Base-by-base conservation (phyloP, 2,888 invertebrate genomes). In the Aphodius sticticus region DNA sequence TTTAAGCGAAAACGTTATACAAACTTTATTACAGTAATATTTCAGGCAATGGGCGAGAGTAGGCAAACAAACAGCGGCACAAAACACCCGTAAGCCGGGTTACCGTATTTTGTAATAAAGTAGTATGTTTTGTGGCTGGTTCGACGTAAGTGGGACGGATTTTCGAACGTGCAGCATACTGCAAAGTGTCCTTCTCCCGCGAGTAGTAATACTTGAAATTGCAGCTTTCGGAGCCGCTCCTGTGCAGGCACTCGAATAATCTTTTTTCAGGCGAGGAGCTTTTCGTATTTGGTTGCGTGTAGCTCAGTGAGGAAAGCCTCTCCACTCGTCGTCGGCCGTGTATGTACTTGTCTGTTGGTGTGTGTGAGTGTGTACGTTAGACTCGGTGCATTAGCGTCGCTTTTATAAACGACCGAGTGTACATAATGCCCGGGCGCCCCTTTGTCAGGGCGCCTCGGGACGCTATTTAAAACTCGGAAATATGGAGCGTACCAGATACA, bases 401-500 rank as follows among this genome's bases (percentile, higher is more conserved):
- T 82, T 84, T 85, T 83, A 82, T 83, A 83, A 82, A 84, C 83
- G 83, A 82, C 84, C 82, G 83, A 84, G 83, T 84, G 84, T 84
- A 82, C 82, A 84, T 84, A 84, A 85, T 84, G 83, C 82, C 78
- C 79, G 78, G 71, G 79, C 81, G 82, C 78, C 79, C 81, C 82
- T 82, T 83, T 82, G 83, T 83, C 53, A 53, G 80, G 77, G 70
- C 77, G 76, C 81, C 77, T 77, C 80, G 7, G 80, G 79, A 80
- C 81, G 82, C 82, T 83, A 83, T 83, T 82, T 83, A 81, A 83
- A 82, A 82, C 82, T 81, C 80, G 80, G 81, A 82, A 81, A 79
- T 81, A 81, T 80, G 77, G 83, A 79, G 82, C 81, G 81, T 81
- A 78, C 80, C 36, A n/a, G 81, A 81, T 80, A 82, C 81, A 81